Evolutionary conservation across 2,797 vertebrate species (phyloP).

Genomic region (Merluccius polli): DNA sequence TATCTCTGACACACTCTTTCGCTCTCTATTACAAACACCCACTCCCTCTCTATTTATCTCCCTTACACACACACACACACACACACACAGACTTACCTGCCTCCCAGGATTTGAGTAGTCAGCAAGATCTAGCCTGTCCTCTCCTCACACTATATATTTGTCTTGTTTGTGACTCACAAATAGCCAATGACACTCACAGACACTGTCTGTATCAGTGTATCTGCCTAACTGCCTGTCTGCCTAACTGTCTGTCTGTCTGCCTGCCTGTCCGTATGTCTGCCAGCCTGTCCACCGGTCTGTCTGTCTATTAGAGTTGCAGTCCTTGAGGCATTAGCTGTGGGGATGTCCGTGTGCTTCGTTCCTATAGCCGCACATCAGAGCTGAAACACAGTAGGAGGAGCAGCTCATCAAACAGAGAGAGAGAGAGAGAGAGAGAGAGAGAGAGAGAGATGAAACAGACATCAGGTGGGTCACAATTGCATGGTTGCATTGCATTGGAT

Average conservation of each 20-base stretch:
- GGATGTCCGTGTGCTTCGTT: not conserved
- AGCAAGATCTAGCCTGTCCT: slow-evolving; percentile 23
- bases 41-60: too few species aligned
- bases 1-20: too few species aligned
- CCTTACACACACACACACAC: too few species aligned
- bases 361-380: not conserved
- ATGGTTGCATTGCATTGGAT: not conserved
- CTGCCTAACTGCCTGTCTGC: not conserved
- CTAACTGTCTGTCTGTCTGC: not conserved
- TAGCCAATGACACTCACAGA: not conserved
- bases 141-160: slow-evolving; percentile 14
- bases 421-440: not conserved
- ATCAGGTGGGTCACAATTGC: too few species aligned
- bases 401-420: not conserved
- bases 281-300: not conserved
- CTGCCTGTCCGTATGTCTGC: too few species aligned
- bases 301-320: not conserved
- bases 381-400: not conserved
- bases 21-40: too few species aligned
- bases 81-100: slow-evolving; percentile 16
- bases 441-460: not conserved
- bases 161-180: not conserved
- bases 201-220: not conserved
- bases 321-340: not conserved
- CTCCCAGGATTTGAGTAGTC: slow-evolving; percentile 15